Percentiles rank a stretch among this genome's conserved stretches.
Conservation (phyloP, 2,888 invertebrate genomes). For the Lissocephala sabroskyi region DNA sequence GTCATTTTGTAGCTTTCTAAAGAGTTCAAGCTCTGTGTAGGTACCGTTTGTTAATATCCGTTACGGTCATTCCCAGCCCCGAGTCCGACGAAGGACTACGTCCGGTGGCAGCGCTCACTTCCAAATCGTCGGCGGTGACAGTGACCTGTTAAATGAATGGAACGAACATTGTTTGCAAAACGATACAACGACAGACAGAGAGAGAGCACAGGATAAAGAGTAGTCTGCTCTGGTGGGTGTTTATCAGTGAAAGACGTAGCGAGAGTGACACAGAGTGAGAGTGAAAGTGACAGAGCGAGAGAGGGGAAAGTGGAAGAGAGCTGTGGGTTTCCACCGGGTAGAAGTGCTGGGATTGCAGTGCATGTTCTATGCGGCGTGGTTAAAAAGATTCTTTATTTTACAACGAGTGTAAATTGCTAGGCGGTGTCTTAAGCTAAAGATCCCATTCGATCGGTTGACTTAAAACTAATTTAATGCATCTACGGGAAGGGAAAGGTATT, state of each 20-base stretch:
- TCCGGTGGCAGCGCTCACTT: constrained; percentile 75
- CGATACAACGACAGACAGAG: constrained; percentile 43
- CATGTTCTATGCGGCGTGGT: too few relatives aligned
- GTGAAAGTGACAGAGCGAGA: neutral
- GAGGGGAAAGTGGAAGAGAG: constrained; percentile 5
- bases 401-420: too few relatives aligned
- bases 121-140: constrained; percentile 72
- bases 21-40: constrained; percentile 20
- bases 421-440: too few relatives aligned
- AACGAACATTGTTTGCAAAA: constrained; percentile 52
- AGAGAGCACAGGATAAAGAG: neutral
- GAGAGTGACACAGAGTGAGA: constrained; percentile 7
- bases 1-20: constrained; percentile 9
- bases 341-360: too few relatives aligned
- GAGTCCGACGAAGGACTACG: constrained; percentile 95
- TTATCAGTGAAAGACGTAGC: constrained; percentile 1
- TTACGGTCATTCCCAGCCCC: constrained; percentile 91
- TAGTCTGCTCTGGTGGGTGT: neutral
- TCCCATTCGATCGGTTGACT: too few relatives aligned
- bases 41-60: constrained; percentile 82
- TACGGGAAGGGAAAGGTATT: neutral
- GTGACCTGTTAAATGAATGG: constrained; percentile 67
- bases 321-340: too few relatives aligned
- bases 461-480: too few relatives aligned
- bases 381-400: too few relatives aligned